Base-by-base conservation (phyloP, 2,113 vertebrate genomes). In the Stictonetta naevosa region DNA sequence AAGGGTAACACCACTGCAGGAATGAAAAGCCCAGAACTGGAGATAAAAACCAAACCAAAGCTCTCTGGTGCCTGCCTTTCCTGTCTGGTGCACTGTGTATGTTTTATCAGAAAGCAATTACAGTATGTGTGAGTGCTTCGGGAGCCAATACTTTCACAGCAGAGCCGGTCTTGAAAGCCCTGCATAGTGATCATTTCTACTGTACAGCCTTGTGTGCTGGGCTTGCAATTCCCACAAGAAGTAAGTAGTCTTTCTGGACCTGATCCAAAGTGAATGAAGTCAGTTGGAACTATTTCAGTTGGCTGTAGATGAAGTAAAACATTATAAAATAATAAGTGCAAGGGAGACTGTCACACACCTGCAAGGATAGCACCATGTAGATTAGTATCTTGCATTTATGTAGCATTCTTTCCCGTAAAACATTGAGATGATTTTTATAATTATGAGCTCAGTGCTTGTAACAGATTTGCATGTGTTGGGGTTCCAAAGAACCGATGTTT, bases 51-150 rank as follows among this genome's bases (percentile, higher is more conserved):
- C 31, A 83, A 77, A 74, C 23, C n/a, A 95, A 78, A 92, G 68
- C 55, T 88, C 76, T 71, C 40, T 77, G 63, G 16, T 83, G 77
- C 52, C 38, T 81, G 83, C 38, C 69, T 91, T 93, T 96, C 91
- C 86, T 56, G 83, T 92, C 81, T 91, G 53, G 38, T 87, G 74
- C 62, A 33, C 66, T 73, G 29, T 56, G 69, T 91, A 11, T 92
- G 26, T 69, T 92, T 95, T 92, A 89, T 40, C 60, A 92, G 56
- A 95, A 79, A 40, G 77, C 62, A 79, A 33, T 95, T 91, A 46
- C 12, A 56, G 7, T 91, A 17, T 60, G 13, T 91, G 33, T 86
- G 60, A 72, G 81, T 91, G 81, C 74, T 75, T 73, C 78, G 59
- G 55, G 42, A 90, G 60, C 76, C 63, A 78, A 0, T 78, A 75